Percentiles rank a stretch among this genome's conserved stretches.
phyloP scores from a whole-genome alignment of 1,140 invertebrate genomes.

The Eurosta solidaginis region DNA sequence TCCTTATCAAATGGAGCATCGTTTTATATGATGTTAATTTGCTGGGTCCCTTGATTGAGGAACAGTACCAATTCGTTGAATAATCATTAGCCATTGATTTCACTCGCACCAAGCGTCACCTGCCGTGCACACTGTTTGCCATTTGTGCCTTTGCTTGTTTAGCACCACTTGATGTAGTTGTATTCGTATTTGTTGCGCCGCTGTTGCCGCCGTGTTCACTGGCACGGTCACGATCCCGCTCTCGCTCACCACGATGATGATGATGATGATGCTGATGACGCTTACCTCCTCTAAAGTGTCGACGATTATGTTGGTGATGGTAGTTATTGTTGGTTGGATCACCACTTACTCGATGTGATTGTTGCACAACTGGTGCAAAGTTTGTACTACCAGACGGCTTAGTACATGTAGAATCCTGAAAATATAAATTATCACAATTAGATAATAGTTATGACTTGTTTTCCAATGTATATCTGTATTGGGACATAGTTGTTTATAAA shows the following conservation, averaged over 20 bases:
- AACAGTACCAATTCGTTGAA: not conserved
- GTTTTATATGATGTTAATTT: too few species aligned
- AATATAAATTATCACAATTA: not conserved
- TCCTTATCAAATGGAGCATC: too few species aligned
- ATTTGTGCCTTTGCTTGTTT: conserved; percentile 54
- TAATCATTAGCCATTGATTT: not conserved
- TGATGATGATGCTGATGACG: conserved; percentile 55
- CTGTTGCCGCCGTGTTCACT: not conserved
- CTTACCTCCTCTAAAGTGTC: conserved; percentile 49
- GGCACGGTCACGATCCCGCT: conserved; percentile 36
- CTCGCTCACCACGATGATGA: conserved; percentile 34
- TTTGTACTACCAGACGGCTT: conserved; percentile 39
- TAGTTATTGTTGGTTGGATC: conserved; percentile 57
- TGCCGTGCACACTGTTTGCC: conserved; percentile 47
- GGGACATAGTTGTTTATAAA: too few species aligned
- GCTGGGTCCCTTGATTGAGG: too few species aligned
- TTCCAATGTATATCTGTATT: too few species aligned
- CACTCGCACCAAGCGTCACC: conserved; percentile 50
- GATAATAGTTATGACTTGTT: too few species aligned
- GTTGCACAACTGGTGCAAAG: conserved; percentile 51
- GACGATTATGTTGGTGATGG: conserved; percentile 52
- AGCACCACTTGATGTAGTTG: conserved; percentile 35
- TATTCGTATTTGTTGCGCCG: not conserved
- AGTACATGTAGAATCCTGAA: not conserved
- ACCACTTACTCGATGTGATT: conserved; percentile 41